A percentile compares a stretch with the other conserved stretches of the same genome.
These are phyloP conservation scores for Actenoides hombroni DNA, from an alignment of 2,113 vertebrate species.

Conservation along the genomic window DNA sequence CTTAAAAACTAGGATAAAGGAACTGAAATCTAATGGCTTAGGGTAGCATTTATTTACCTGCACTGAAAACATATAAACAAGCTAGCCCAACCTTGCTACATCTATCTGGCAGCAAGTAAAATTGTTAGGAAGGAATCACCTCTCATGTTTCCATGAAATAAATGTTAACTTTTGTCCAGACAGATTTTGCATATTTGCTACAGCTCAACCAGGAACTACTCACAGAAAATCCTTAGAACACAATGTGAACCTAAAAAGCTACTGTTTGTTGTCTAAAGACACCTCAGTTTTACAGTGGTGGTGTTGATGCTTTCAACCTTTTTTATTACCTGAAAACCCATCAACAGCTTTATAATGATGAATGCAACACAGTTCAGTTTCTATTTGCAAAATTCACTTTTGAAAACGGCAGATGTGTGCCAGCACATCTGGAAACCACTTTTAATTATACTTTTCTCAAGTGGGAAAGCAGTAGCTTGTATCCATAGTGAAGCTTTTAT, in stretches of 20 bases:
- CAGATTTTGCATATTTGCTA: not conserved
- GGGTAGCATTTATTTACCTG: not conserved
- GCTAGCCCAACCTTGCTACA: not conserved
- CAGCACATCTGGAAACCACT: conserved; percentile 71
- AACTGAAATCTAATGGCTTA: not conserved
- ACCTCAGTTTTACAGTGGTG: not conserved
- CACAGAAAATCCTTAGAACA: not conserved
- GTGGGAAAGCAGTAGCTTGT: conserved; percentile 40
- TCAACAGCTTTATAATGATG: conserved; percentile 33
- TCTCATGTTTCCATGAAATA: not conserved
- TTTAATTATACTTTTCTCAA: conserved; percentile 68
- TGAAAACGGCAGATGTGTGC: conserved; percentile 31
- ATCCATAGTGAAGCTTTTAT: conserved; percentile 28
- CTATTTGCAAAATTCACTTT: conserved; percentile 40
- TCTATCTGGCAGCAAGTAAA: not conserved
- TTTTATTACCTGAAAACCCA: conserved; percentile 58
- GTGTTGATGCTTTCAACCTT: conserved; percentile 38
- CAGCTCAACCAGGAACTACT: not conserved
- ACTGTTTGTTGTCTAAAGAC: not conserved
- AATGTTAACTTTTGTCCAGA: not conserved
- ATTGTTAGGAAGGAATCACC: not conserved
- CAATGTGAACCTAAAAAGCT: not conserved
- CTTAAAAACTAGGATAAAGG: not conserved
- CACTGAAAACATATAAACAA: not conserved
- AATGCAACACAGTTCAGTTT: conserved; percentile 19